Percentiles rank a stretch among this genome's conserved stretches.
phyloP scores from a whole-genome alignment of 2,888 invertebrate species.

The Teleiodes luculella region DNA sequence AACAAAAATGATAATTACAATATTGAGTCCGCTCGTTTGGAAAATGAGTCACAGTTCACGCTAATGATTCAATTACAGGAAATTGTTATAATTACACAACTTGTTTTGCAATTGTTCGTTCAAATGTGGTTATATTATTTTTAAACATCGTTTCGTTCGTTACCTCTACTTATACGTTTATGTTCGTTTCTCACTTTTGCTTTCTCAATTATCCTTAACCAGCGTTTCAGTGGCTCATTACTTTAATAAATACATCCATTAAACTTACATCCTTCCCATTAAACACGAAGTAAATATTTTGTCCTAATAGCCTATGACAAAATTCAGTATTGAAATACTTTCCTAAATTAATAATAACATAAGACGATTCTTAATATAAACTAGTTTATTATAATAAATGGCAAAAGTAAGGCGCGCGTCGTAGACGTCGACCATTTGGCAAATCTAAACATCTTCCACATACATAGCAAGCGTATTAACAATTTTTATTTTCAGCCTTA shows the following conservation, averaged over 20 bases:
- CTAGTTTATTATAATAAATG: too few species aligned
- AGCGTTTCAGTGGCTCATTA: not conserved
- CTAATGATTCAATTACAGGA: constrained; percentile 35
- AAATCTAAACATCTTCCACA: not conserved
- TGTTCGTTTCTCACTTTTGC: not conserved
- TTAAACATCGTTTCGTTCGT: not conserved
- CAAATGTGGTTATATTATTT: constrained; percentile 2
- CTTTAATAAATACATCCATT: too few species aligned
- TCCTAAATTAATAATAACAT: too few species aligned
- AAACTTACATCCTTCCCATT: too few species aligned
- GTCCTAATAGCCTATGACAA: too few species aligned
- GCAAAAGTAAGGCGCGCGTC: too few species aligned
- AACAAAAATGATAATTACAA: constrained; percentile 9
- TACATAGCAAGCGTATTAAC: not conserved
- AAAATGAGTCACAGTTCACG: constrained; percentile 25
- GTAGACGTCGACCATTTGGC: too few species aligned
- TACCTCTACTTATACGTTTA: not conserved
- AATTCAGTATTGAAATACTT: too few species aligned
- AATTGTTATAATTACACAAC: constrained; percentile 27
- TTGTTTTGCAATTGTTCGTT: constrained; percentile 1
- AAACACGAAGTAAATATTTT: too few species aligned
- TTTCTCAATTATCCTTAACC: not conserved
- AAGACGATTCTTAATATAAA: too few species aligned
- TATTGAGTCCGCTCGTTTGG: constrained; percentile 29
- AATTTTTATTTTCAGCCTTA: not conserved